Conservation (phyloP, 2,797 vertebrate species). For the Silurus aristotelis region DNA sequence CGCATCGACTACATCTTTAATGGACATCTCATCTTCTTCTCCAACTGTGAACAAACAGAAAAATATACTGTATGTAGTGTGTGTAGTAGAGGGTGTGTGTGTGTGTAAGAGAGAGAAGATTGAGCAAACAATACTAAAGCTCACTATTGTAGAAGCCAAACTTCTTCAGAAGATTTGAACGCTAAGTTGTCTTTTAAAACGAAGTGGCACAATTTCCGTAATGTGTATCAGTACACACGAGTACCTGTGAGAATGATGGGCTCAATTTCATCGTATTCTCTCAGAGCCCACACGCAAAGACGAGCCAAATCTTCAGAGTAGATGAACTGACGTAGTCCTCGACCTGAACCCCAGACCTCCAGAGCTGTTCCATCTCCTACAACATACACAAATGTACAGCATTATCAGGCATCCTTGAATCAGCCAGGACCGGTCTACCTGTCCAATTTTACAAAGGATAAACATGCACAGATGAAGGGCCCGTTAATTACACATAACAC, state of each 20-base stretch:
- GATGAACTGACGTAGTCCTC: constrained; percentile 90
- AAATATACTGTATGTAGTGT: no score
- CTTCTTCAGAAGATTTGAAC: not conserved
- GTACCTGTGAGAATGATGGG: constrained; percentile 94
- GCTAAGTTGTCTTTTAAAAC: no score
- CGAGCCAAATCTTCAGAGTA: constrained; percentile 92
- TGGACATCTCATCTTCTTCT: no score
- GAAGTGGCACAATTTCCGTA: no score
- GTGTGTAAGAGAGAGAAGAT: no score
- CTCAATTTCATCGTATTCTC: constrained; percentile 87
- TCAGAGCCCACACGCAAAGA: constrained; percentile 90
- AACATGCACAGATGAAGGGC: not conserved
- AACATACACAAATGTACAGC: not conserved
- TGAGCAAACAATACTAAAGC: not conserved
- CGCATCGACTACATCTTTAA: no score
- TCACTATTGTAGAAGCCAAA: not conserved
- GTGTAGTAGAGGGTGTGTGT: no score
- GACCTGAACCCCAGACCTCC: constrained; percentile 87
- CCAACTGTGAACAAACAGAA: not conserved
- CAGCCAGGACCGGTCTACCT: no score
- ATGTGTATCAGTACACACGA: no score
- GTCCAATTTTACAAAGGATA: no score
- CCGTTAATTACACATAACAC: not conserved
- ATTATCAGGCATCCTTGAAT: no score
- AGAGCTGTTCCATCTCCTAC: constrained; percentile 80